Evolutionary conservation across 1,140 invertebrate species (phyloP), one percentile per base, ranked within the genome.

Genomic region (Nautilus pompilius): DNA sequence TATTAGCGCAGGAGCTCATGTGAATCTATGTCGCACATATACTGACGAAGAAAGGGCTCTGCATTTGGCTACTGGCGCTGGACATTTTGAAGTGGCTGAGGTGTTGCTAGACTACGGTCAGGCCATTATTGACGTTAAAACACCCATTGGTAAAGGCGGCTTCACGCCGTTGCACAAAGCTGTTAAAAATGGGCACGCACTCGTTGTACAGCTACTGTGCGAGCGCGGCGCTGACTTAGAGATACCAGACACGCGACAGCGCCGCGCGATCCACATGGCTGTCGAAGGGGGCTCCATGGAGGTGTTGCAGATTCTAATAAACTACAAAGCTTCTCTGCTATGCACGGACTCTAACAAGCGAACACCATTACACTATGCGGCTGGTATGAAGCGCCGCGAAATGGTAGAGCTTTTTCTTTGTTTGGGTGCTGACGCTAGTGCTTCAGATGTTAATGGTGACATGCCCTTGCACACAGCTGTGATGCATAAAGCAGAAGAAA

Each of bases 81-180:
- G 61, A 2, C 53, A 63, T 30, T 36, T 57, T 0, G 61, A 63
- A 6, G 34, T 54, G 0, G 61, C 58, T 13, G 22, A 6, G 17
- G 41, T 56, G 26, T 30, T 63, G 33, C 45, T 63, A n/a, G 49
- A 53, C 3, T 34, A 56, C 0, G 33, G 53, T 29, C 51, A 41
- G 20, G 54, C 61, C 2, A 53, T 57, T 36, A 48, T 63, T 15
- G 34, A 63, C 17, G 17, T 32, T 10, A 24, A 46, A 26, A 48
- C 41, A 29, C 28, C 32, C 15, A 15, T 20, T 6, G 24, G 29
- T 20, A 29, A 46, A 41, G 51, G 54, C 3, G 28, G 41, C 15
- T 17, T 45, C 5, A 57, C 54, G 4, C 53, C 61, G 4, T 30
- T 63, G 29, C 61, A 63, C 36, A 56, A 56, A 28, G 61, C 61